Percentiles rank a stretch among this genome's conserved stretches.
phyloP scores from a whole-genome alignment of 2,113 vertebrate genomes.

The Hucho hucho region DNA sequence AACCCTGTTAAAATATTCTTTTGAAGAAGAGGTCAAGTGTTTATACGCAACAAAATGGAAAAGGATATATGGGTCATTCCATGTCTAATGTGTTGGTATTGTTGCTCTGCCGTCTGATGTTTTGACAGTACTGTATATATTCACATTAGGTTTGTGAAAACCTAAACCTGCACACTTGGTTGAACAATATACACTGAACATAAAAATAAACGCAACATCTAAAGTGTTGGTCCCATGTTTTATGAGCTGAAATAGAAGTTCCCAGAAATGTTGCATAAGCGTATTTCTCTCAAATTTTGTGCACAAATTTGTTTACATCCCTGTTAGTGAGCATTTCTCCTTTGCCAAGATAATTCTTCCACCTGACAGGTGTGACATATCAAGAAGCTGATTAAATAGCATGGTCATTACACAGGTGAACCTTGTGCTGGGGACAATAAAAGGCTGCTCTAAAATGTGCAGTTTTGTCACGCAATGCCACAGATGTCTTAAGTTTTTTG shows the following conservation, averaged over 20 bases:
- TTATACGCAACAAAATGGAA: conserved; percentile 63
- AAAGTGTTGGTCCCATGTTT: too few species aligned
- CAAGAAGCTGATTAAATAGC: too few species aligned
- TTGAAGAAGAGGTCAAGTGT: conserved; percentile 78
- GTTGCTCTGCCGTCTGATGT: conserved; percentile 64
- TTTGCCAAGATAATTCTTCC: neutral
- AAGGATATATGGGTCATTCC: conserved; percentile 61
- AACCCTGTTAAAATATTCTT: conserved; percentile 76
- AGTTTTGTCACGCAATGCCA: too few species aligned
- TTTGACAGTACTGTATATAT: conserved; percentile 41
- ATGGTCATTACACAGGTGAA: too few species aligned
- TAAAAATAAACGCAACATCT: too few species aligned
- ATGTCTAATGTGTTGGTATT: conserved; percentile 67
- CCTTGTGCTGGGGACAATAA: too few species aligned
- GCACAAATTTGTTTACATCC: neutral
- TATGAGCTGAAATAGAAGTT: too few species aligned
- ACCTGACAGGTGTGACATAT: too few species aligned
- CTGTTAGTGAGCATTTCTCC: neutral
- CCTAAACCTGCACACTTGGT: neutral
- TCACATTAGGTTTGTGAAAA: neutral
- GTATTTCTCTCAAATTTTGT: neutral
- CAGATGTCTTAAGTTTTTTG: too few species aligned
- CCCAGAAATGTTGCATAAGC: too few species aligned
- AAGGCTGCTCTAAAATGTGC: too few species aligned
- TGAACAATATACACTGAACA: neutral